Percentiles rank a stretch among this genome's conserved stretches.
These are phyloP conservation scores for Zosterops japonicus DNA, from an alignment of 2,113 vertebrate genomes.

Conservation along the genomic window DNA sequence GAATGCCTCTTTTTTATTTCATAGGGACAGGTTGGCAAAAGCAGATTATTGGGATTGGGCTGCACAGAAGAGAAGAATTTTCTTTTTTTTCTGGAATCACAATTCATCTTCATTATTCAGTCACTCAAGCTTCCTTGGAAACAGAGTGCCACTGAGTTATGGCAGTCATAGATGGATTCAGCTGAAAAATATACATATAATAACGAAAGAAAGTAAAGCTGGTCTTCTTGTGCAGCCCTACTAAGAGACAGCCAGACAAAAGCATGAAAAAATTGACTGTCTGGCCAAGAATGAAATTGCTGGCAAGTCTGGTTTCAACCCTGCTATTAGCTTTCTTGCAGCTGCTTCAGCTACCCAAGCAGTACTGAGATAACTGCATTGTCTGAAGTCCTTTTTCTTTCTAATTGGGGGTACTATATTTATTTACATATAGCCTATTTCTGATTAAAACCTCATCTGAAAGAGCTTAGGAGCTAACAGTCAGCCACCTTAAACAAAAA, in stretches of 20 bases:
- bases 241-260: slow-evolving; percentile 58
- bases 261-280: slow-evolving; percentile 59
- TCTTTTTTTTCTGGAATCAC: background rate
- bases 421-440: background rate
- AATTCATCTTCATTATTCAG: slow-evolving; percentile 22
- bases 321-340: slow-evolving; percentile 15
- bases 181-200: slow-evolving; percentile 37
- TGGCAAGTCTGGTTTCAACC: slow-evolving; percentile 40
- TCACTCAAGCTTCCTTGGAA: slow-evolving; percentile 4
- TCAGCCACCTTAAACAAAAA: background rate
- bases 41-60: background rate
- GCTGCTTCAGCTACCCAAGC: background rate
- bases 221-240: slow-evolving; percentile 50
- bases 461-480: background rate
- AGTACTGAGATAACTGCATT: background rate
- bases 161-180: slow-evolving; percentile 19
- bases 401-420: background rate
- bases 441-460: background rate
- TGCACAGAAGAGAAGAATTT: background rate
- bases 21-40: slow-evolving; percentile 4
- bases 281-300: slow-evolving; percentile 61
- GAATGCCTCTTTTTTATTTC: background rate
- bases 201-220: slow-evolving; percentile 37
- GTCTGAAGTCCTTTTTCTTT: background rate
- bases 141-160: background rate